Percentiles rank a stretch among this genome's conserved stretches.
These are phyloP conservation scores for Lithosia quadra DNA, from an alignment of 2,888 invertebrate genomes.

Conservation along the genomic window DNA sequence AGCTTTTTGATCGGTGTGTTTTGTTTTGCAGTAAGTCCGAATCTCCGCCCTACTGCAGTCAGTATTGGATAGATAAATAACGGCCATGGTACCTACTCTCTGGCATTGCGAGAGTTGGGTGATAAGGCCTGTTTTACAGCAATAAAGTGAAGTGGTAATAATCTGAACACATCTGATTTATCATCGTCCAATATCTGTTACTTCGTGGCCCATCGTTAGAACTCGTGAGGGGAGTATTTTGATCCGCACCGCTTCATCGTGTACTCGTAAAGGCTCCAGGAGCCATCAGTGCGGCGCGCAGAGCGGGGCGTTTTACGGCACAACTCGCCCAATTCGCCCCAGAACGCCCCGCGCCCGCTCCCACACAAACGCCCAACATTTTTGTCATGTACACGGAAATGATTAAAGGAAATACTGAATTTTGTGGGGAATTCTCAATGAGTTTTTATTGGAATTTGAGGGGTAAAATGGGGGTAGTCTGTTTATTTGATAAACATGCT, in stretches of 20 bases:
- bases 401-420: slow-evolving; percentile 50
- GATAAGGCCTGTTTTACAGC: neutral
- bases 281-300: slow-evolving; percentile 35
- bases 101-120: too few relatives aligned
- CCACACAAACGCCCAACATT: slow-evolving; percentile 29
- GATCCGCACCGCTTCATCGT: slow-evolving; percentile 48
- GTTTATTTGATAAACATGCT: slow-evolving; percentile 25
- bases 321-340: slow-evolving; percentile 20
- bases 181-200: neutral
- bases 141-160: neutral
- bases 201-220: slow-evolving; percentile 25
- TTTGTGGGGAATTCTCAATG: slow-evolving; percentile 39
- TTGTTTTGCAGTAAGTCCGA: too few relatives aligned
- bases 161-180: neutral
- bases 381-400: slow-evolving; percentile 46
- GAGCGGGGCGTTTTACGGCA: slow-evolving; percentile 38
- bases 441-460: slow-evolving; percentile 43
- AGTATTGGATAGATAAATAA: too few relatives aligned
- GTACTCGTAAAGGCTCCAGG: slow-evolving; percentile 51
- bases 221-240: slow-evolving; percentile 43
- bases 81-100: neutral
- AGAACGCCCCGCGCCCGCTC: slow-evolving; percentile 3
- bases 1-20: too few relatives aligned
- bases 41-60: too few relatives aligned
- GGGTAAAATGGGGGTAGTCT: slow-evolving; percentile 25